Evolutionary conservation across 64 coral and sea anemone genomes (phyloP), one percentile per base, ranked within the genome.

Genomic region (Stylophora pistillata): DNA sequence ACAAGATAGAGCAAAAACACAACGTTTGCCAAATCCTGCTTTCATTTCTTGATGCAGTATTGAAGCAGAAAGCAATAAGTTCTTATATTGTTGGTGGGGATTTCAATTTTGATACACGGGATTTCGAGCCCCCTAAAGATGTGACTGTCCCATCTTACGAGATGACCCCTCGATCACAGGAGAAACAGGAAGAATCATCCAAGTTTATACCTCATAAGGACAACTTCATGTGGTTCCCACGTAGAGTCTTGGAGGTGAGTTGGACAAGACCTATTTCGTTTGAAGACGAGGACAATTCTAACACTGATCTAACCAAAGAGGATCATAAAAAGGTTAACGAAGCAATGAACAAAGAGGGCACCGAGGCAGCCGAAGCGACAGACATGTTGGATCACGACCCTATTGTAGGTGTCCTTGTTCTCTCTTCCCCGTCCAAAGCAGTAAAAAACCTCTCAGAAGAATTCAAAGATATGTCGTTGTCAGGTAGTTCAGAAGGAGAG

Each of bases 351-450:
- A 6, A 5, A 82, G 12, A 30, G 5, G 17, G n/a, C n/a, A 79
- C 55, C 27, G 3, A 68, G n/a, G 26, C 64, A 28, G 1, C 64
- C 10, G 4, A 63, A 9, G 21, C 15, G 29, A 82, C 30, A 65
- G 58, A 82, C 2, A 3, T 82, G 58, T 41, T 82, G 78, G 59
- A 82, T 18, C 78, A 82, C 32, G 78, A 82, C 30, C 58, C 78
- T 20, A 63, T 82, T 12, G 21, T 82, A 10, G 78, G 59, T 82
- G 27, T 64, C 21, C 30, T 82, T 37, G 7, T 3, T 11, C 23
- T 82, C 10, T 4, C 7, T 29, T 15, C 58, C 12, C 25, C 21
- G 4, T 10, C 63, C 25, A 13, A 18, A 13, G 17, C 2, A 12
- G 21, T n/a, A 10, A n/a, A 12, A 68, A n/a, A 28, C 21, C 64